Percentiles rank a stretch among this genome's conserved stretches.
phyloP scores from a whole-genome alignment of 2,113 vertebrate genomes.

The Eulemur rufifrons region DNA sequence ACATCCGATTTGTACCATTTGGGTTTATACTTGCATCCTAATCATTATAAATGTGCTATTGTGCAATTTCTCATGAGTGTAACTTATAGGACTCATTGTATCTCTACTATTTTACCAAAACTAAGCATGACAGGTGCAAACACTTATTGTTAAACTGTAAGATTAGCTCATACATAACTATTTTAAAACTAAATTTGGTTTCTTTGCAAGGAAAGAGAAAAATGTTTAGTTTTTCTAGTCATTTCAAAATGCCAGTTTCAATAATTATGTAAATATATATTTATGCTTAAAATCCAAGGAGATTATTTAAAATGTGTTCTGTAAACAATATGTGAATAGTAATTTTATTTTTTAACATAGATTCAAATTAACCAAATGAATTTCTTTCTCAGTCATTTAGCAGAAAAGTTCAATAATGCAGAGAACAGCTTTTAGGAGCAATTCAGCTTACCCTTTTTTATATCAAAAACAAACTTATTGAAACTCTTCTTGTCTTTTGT shows the following conservation, averaged over 20 bases:
- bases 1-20: neutral
- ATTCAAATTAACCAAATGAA: neutral
- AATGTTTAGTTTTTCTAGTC: slow-evolving; percentile 25
- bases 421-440: neutral
- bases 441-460: neutral
- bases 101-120: slow-evolving; percentile 78
- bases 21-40: slow-evolving; percentile 67
- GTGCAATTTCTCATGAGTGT: slow-evolving; percentile 79
- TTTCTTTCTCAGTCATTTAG: neutral
- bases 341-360: neutral
- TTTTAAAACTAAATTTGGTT: slow-evolving; percentile 46
- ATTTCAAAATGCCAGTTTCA: slow-evolving; percentile 10
- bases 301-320: neutral
- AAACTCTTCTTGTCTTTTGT: neutral
- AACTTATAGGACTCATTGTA: slow-evolving; percentile 73
- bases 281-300: neutral
- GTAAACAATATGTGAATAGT: neutral
- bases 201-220: slow-evolving; percentile 46
- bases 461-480: neutral
- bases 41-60: slow-evolving; percentile 81
- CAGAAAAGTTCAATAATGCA: neutral
- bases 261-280: neutral
- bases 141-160: slow-evolving; percentile 44
- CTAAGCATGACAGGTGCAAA: slow-evolving; percentile 78
- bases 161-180: slow-evolving; percentile 16